phyloP scores from a whole-genome alignment of 2,888 invertebrate species.

The Odontothrips loti region DNA sequence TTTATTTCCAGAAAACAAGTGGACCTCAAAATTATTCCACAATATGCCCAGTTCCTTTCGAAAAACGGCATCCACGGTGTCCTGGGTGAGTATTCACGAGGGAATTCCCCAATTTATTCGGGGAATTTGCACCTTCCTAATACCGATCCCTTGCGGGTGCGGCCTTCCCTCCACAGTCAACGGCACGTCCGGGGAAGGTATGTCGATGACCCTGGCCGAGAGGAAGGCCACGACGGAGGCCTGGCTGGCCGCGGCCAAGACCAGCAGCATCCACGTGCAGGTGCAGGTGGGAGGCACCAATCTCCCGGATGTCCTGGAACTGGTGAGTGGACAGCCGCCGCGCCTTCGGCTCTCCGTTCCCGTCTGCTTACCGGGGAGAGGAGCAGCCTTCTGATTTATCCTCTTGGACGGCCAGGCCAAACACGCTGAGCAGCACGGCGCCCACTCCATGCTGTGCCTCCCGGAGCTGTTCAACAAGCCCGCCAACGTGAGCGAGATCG shows the following conservation, averaged over 20 bases:
- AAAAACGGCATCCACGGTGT: constrained; percentile 61
- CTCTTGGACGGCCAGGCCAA: constrained; percentile 51
- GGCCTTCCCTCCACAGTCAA: constrained; percentile 56
- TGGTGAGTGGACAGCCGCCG: constrained; percentile 49
- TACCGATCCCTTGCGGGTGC: too few species aligned
- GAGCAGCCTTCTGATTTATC: too few species aligned
- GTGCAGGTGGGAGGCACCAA: constrained; percentile 69
- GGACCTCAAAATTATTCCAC: constrained; percentile 54
- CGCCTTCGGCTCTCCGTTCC: neutral
- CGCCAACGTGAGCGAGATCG: constrained; percentile 54
- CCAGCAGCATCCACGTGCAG: constrained; percentile 59
- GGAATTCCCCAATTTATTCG: neutral
- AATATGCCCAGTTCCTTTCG: constrained; percentile 62
- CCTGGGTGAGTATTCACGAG: constrained; percentile 53
- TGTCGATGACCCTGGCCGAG: constrained; percentile 61
- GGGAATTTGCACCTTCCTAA: neutral
- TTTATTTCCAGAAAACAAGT: constrained; percentile 44
- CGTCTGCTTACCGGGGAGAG: too few species aligned
- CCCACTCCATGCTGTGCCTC: constrained; percentile 64
- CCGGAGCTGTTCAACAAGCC: constrained; percentile 77
- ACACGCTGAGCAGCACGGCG: constrained; percentile 62
- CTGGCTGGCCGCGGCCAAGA: constrained; percentile 57
- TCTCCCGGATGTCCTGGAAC: constrained; percentile 61
- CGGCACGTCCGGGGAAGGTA: constrained; percentile 75
- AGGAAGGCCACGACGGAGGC: constrained; percentile 61